Evolutionary conservation across 2,797 vertebrate species (phyloP).

Genomic region (Myotis findleyi): DNA sequence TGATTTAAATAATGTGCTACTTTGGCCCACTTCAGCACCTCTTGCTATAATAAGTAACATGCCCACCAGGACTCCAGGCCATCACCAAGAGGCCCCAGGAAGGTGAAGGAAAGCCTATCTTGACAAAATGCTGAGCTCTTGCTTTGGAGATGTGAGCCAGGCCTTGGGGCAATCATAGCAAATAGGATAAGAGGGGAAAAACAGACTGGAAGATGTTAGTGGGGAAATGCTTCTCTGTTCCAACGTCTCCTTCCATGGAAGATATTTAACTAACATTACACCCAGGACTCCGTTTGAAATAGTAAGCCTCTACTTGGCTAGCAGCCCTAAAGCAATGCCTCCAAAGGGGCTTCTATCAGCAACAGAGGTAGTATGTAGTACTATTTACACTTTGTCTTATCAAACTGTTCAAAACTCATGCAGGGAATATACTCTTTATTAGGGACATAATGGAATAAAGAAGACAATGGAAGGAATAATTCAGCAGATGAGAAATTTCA

Average conservation of each 20-base stretch:
- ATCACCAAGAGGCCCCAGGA: not conserved
- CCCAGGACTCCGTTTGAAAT: not conserved
- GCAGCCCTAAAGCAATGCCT: not conserved
- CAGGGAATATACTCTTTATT: not conserved
- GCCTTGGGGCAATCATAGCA: not conserved
- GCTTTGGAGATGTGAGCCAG: not conserved
- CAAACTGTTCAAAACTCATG: not conserved
- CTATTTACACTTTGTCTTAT: not conserved
- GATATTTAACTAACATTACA: not conserved
- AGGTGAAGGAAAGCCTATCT: not conserved
- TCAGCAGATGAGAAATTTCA: not conserved
- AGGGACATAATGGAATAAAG: not conserved
- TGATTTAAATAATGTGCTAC: conserved; percentile 26
- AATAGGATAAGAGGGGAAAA: not conserved
- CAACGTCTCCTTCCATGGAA: not conserved
- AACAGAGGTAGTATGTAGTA: not conserved
- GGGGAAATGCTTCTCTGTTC: not conserved
- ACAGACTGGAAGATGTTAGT: not conserved
- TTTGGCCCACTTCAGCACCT: not conserved
- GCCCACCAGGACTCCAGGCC: not conserved
- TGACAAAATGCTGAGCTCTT: not conserved
- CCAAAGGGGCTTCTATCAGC: not conserved
- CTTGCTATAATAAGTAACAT: not conserved
- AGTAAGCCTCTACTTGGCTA: not conserved
- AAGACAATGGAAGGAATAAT: not conserved